A percentile compares a stretch with the other conserved stretches of the same genome.
Conservation (phyloP, 2,113 vertebrate species). For the Nanger granti region DNA sequence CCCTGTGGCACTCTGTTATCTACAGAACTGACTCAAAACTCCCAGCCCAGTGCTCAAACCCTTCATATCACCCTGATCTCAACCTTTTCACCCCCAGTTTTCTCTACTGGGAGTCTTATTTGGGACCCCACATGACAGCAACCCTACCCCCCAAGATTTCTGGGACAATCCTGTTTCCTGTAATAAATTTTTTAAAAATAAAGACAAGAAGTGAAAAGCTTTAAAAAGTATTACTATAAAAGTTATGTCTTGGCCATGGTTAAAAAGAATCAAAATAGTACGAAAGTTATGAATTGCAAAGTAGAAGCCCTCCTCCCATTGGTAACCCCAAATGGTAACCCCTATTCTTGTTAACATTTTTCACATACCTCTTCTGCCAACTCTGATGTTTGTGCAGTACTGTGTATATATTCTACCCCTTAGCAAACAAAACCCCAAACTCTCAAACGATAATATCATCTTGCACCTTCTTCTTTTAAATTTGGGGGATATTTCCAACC, state of each 20-base stretch:
- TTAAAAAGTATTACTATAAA: neutral
- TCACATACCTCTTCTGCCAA: fast-evolving
- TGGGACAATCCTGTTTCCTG: neutral
- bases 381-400: neutral
- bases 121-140: fast-evolving
- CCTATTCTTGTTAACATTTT: neutral
- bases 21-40: neutral
- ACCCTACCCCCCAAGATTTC: neutral
- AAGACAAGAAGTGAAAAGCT: neutral
- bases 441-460: no score
- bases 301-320: neutral
- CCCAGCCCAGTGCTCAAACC: no score
- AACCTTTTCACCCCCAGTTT: neutral
- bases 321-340: neutral
- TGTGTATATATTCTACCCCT: neutral
- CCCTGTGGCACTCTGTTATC: neutral
- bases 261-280: neutral
- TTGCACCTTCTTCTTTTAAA: neutral
- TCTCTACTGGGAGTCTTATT: neutral
- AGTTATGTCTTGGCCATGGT: neutral
- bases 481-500: neutral
- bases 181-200: neutral
- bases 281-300: neutral
- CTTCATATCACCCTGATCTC: neutral
- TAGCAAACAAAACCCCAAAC: neutral